A percentile compares a stretch with the other conserved stretches of the same genome.
Evolutionary conservation across 2,113 vertebrate species (phyloP).

Genomic region (Grallaria varia): DNA sequence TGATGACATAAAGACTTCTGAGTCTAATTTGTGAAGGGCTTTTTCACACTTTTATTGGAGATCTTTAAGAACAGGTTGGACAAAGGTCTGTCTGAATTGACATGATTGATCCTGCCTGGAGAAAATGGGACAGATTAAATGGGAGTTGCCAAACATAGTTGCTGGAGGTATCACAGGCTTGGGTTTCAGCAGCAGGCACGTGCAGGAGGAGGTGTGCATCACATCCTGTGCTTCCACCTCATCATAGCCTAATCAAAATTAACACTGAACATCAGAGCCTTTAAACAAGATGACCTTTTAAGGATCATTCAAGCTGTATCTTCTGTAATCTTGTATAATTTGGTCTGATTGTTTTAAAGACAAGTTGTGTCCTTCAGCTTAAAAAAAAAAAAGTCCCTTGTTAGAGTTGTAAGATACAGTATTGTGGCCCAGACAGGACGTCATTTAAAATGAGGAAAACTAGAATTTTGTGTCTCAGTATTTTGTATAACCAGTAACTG

Average conservation of each 20-base stretch:
- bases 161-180: not conserved
- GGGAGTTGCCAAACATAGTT: slow-evolving; percentile 24
- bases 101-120: not conserved
- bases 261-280: not conserved
- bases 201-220: not conserved
- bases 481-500: not conserved
- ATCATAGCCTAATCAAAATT: not conserved
- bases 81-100: not conserved
- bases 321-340: not conserved
- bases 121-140: not conserved
- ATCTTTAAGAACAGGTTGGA: not conserved
- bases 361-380: not conserved
- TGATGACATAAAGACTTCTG: not conserved
- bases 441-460: not conserved
- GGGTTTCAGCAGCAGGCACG: not conserved
- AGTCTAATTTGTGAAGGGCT: not conserved
- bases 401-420: not conserved
- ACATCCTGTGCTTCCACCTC: not conserved
- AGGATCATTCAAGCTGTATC: not conserved
- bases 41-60: not conserved
- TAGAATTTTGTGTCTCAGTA: not conserved
- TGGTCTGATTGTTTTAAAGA: not conserved
- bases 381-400: not conserved
- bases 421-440: not conserved
- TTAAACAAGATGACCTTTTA: not conserved